phyloP scores from a whole-genome alignment of 2,113 vertebrate genomes.

The Poecilia latipinna region DNA sequence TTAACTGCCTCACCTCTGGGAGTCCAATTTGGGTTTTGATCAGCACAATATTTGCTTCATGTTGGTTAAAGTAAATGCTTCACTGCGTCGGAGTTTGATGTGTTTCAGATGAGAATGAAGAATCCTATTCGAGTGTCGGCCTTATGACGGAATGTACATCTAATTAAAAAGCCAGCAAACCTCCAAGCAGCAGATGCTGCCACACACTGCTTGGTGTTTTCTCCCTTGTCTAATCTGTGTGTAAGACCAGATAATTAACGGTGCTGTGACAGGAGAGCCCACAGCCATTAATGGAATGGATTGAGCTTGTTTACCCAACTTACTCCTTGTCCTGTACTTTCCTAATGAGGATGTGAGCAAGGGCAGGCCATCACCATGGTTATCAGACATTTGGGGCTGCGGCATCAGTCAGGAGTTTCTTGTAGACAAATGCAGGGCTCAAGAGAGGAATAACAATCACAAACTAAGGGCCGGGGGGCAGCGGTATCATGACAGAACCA shows the following conservation, averaged over 20 bases:
- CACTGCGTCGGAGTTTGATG: not conserved
- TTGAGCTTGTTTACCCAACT: slow-evolving; percentile 70
- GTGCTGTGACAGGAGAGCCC: slow-evolving; percentile 54
- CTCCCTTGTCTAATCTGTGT: slow-evolving; percentile 66
- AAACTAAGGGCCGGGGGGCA: not conserved
- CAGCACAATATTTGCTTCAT: not conserved
- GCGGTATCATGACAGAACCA: slow-evolving; percentile 2
- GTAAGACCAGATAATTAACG: slow-evolving; percentile 79
- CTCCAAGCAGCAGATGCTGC: slow-evolving; percentile 50
- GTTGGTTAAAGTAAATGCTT: slow-evolving; percentile 7
- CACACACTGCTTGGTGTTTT: slow-evolving; percentile 55
- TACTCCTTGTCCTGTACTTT: slow-evolving; percentile 53
- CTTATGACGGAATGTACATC: slow-evolving; percentile 51
- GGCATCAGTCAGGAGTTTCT: slow-evolving; percentile 50
- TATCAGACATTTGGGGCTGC: slow-evolving; percentile 40
- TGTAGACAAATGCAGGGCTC: slow-evolving; percentile 25
- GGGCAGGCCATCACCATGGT: slow-evolving; percentile 45
- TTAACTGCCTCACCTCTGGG: too few relatives aligned
- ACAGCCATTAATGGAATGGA: slow-evolving; percentile 72
- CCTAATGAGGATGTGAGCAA: slow-evolving; percentile 64
- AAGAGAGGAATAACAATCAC: slow-evolving; percentile 26
- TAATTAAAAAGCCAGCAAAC: slow-evolving; percentile 68
- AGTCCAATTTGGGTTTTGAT: not conserved
- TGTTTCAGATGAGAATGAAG: not conserved
- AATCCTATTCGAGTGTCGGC: slow-evolving; percentile 24